phyloP scores from a whole-genome alignment of 2,113 vertebrate species.

The Pseudopipra pipra region DNA sequence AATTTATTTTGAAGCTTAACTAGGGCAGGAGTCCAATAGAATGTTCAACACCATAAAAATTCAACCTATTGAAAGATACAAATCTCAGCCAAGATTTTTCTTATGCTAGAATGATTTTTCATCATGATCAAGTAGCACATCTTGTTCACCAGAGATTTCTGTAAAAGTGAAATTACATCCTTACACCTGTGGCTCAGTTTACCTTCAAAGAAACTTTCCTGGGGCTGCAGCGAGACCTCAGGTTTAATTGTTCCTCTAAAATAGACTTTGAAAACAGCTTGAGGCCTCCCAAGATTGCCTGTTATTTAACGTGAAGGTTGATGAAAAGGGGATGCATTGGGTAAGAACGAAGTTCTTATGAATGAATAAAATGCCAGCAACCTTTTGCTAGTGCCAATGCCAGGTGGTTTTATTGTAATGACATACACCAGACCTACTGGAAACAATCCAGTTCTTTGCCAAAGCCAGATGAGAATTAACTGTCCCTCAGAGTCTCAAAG shows the following conservation, averaged over 20 bases:
- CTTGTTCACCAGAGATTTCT: neutral
- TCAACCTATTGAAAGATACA: neutral
- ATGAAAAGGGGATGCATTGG: accelerated
- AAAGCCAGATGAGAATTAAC: neutral
- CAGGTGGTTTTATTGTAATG: neutral
- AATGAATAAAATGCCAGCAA: neutral
- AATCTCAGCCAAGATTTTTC: neutral
- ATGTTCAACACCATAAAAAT: neutral
- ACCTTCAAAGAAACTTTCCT: neutral
- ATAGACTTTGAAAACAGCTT: neutral
- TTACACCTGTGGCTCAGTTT: neutral
- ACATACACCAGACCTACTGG: neutral
- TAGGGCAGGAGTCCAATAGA: neutral
- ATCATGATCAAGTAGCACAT: neutral
- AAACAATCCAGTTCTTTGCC: neutral
- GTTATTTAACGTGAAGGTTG: neutral
- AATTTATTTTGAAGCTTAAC: neutral
- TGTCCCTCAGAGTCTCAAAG: neutral
- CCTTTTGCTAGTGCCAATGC: neutral
- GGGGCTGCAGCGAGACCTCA: neutral
- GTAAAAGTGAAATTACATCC: neutral
- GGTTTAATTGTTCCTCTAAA: neutral
- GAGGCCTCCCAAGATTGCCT: neutral
- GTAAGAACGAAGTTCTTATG: neutral
- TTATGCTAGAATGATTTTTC: neutral